phyloP scores from a whole-genome alignment of 2,888 invertebrate species.

The Ptychoptera contaminata region DNA sequence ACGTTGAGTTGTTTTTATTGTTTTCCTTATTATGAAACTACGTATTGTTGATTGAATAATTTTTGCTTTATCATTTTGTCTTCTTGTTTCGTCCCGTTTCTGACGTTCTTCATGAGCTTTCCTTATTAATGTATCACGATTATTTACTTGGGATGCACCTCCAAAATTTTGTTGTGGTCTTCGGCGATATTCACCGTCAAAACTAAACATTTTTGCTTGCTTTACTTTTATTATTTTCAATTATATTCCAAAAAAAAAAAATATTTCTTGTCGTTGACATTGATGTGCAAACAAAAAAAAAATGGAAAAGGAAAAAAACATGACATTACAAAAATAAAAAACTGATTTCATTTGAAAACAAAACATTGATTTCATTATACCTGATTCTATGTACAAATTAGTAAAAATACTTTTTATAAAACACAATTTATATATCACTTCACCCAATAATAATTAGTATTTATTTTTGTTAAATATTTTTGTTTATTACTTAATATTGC shows the following conservation, averaged over 20 bases:
- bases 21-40: slow-evolving; percentile 55
- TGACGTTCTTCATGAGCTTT: slow-evolving; percentile 73
- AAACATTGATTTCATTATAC: no score
- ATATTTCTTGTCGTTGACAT: no score
- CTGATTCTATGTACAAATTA: no score
- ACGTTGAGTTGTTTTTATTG: slow-evolving; percentile 48
- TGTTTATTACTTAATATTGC: no score
- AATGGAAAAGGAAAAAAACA: no score
- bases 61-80: slow-evolving; percentile 56
- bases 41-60: slow-evolving; percentile 69
- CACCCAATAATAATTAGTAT: no score
- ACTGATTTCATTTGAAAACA: no score
- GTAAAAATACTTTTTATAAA: no score
- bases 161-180: slow-evolving; percentile 80
- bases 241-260: neutral
- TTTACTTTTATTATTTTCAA: neutral
- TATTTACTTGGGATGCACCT: slow-evolving; percentile 62
- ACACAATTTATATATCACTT: no score
- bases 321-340: no score
- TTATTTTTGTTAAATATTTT: no score
- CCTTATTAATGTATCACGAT: slow-evolving; percentile 53
- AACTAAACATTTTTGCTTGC: slow-evolving; percentile 42
- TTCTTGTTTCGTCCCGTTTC: slow-evolving; percentile 71
- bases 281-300: no score
- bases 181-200: slow-evolving; percentile 80